A percentile compares a stretch with the other conserved stretches of the same genome.
phyloP scores from a whole-genome alignment of 2,113 vertebrate species.

The Eira barbara region DNA sequence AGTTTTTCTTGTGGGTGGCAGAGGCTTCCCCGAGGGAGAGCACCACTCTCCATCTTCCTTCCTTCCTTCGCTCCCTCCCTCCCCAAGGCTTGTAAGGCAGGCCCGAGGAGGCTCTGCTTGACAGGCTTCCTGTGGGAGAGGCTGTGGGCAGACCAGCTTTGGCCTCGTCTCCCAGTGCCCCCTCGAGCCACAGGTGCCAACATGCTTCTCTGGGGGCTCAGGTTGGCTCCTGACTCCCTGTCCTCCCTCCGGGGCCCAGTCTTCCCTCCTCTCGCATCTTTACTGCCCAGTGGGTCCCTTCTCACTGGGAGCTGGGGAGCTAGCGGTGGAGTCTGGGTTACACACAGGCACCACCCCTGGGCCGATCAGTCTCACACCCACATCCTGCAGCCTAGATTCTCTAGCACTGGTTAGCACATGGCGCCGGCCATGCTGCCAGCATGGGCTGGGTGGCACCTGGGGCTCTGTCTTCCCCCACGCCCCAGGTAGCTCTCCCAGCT shows the following conservation, averaged over 20 bases:
- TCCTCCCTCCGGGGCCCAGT: too few species aligned
- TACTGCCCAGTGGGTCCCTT: not conserved
- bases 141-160: too few species aligned
- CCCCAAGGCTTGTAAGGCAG: not conserved
- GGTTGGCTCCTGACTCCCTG: not conserved
- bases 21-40: accelerated
- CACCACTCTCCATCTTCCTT: not conserved
- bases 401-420: accelerated
- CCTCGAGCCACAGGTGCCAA: not conserved
- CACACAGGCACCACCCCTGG: not conserved
- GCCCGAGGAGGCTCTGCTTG: not conserved
- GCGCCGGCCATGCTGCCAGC: not conserved
- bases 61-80: not conserved
- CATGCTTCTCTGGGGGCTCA: not conserved
- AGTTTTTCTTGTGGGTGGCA: not conserved
- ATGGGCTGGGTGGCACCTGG: not conserved
- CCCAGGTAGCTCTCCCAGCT: not conserved
- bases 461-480: not conserved
- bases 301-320: not conserved
- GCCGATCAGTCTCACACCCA: not conserved
- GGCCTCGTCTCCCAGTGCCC: not conserved
- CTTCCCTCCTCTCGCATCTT: not conserved
- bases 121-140: not conserved
- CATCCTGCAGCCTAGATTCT: accelerated
- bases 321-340: not conserved